Conservation (phyloP, 2,888 invertebrate species). For the Athripsodes cinereus region DNA sequence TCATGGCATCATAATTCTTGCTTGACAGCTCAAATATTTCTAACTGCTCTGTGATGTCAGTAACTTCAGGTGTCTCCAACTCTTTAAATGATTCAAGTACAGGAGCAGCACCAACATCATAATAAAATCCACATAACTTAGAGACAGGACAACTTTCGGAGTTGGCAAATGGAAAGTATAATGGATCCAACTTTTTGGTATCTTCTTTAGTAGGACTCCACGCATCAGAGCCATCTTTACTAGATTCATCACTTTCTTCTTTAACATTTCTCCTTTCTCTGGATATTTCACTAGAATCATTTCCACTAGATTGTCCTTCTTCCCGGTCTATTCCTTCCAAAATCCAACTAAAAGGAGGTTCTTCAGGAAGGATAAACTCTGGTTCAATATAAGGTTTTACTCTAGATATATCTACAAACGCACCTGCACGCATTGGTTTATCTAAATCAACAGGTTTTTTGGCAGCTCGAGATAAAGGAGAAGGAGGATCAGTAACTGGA, state of each 20-base stretch:
- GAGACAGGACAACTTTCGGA: conserved; percentile 36
- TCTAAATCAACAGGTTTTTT: conserved; percentile 51
- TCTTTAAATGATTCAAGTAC: conserved; percentile 28
- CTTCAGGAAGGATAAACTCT: conserved; percentile 52
- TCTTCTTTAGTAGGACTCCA: conserved; percentile 30
- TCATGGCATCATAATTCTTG: conserved; percentile 39
- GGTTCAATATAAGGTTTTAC: conserved; percentile 50
- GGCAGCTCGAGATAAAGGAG: not conserved
- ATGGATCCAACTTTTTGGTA: conserved; percentile 38
- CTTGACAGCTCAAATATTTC: conserved; percentile 41
- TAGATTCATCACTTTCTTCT: conserved; percentile 10
- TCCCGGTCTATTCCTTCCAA: conserved; percentile 24
- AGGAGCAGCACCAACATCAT: conserved; percentile 41
- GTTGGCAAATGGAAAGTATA: conserved; percentile 42
- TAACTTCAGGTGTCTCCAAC: conserved; percentile 28
- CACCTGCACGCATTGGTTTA: conserved; percentile 69
- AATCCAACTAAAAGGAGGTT: conserved; percentile 60
- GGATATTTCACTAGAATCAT: not conserved
- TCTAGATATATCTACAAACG: conserved; percentile 67
- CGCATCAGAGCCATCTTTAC: not conserved
- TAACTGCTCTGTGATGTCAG: conserved; percentile 38
- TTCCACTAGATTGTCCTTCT: not conserved
- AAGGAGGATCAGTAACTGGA: conserved; percentile 36
- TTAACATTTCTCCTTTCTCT: not conserved
- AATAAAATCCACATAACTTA: conserved; percentile 41